Conservation (phyloP, 2,797 vertebrate genomes). For the Parauchenoglanis ngamensis region DNA sequence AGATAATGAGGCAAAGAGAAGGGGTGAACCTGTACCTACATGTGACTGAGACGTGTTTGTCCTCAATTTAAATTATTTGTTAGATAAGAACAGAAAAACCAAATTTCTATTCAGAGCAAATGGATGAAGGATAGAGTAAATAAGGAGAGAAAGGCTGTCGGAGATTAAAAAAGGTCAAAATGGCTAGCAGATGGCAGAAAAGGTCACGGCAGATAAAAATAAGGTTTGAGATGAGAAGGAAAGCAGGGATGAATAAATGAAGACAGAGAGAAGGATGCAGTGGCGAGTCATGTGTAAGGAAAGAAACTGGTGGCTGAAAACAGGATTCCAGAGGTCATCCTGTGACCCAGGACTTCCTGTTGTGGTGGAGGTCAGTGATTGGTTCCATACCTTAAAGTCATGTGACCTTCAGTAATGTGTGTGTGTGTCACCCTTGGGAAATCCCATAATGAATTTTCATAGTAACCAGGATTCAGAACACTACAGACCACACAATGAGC, state of each 20-base stretch:
- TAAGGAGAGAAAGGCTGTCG: neutral
- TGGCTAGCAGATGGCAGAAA: slow-evolving; percentile 53
- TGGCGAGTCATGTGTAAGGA: slow-evolving; percentile 42
- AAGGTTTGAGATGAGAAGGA: slow-evolving; percentile 55
- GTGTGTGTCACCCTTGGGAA: slow-evolving; percentile 27
- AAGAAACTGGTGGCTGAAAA: slow-evolving; percentile 71
- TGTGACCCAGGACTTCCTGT: slow-evolving; percentile 76
- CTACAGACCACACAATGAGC: neutral
- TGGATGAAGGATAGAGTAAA: neutral
- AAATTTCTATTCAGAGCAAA: neutral
- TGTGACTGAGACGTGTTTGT: neutral
- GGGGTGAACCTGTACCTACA: neutral
- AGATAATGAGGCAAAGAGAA: neutral
- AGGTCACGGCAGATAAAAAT: slow-evolving; percentile 25
- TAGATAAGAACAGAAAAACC: neutral
- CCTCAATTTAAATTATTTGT: neutral
- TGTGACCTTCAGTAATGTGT: slow-evolving; percentile 47
- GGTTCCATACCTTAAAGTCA: slow-evolving; percentile 64
- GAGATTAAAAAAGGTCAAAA: slow-evolving; percentile 9
- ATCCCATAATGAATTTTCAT: slow-evolving; percentile 20
- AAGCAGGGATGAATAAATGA: slow-evolving; percentile 48
- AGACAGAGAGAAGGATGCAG: slow-evolving; percentile 18
- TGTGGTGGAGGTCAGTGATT: slow-evolving; percentile 69
- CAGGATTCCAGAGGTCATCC: slow-evolving; percentile 74
- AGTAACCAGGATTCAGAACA: slow-evolving; percentile 2